Evolutionary conservation across 2,888 invertebrate genomes (phyloP).

Genomic region (Notocelia uddmanniana): DNA sequence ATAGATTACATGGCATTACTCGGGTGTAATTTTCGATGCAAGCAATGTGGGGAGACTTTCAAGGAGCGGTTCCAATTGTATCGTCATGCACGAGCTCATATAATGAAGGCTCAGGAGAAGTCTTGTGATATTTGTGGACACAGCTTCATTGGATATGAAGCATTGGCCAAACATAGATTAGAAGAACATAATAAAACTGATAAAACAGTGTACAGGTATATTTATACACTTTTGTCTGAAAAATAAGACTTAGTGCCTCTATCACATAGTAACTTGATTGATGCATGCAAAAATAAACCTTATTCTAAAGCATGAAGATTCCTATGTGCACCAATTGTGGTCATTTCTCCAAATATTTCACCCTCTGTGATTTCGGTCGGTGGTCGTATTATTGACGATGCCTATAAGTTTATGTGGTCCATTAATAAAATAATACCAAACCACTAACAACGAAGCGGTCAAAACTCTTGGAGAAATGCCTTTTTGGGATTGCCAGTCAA

Average conservation of each 20-base stretch:
- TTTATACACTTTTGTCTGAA: neutral
- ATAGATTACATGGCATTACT: conserved; percentile 63
- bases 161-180: conserved; percentile 66
- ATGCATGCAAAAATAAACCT: too few relatives aligned
- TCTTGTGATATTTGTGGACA: conserved; percentile 76
- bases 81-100: conserved; percentile 73
- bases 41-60: conserved; percentile 72
- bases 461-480: too few relatives aligned
- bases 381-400: too few relatives aligned
- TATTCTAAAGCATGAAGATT: too few relatives aligned
- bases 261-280: too few relatives aligned
- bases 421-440: too few relatives aligned
- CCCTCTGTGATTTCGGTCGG: too few relatives aligned
- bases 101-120: conserved; percentile 65
- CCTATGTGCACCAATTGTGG: too few relatives aligned
- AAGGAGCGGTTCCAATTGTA: conserved; percentile 71
- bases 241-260: neutral
- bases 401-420: too few relatives aligned
- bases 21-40: conserved; percentile 73
- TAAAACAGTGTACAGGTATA: conserved; percentile 66
- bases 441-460: too few relatives aligned
- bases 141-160: conserved; percentile 64
- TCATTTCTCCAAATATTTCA: too few relatives aligned
- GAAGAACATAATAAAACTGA: conserved; percentile 64
- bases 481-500: too few relatives aligned